Evolutionary conservation across 2,113 vertebrate species (phyloP), one percentile per base, ranked within the genome.

Genomic region (Serranochromis macrocephalus): DNA sequence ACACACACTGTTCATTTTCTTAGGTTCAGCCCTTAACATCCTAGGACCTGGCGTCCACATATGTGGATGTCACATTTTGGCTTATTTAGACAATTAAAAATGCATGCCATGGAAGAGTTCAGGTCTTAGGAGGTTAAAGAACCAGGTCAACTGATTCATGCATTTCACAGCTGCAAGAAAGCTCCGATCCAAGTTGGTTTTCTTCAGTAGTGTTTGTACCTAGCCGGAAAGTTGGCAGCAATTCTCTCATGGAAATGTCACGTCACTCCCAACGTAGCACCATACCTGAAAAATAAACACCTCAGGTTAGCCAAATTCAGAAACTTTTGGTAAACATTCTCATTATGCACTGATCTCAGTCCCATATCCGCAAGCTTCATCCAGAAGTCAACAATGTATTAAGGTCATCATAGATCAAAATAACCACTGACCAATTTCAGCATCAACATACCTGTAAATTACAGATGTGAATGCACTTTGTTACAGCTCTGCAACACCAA

Each of bases 331-430:
- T 26, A 0, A 19, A 40, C 2, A 45, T 0, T 3, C 1, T 2
- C 4, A 5, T 0, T 2, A 40, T 3, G 3, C 10, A 2, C 91
- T 88, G 96, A 96, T 96, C 97, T 98, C 97, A 98, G 97, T 97
- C 97, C 97, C 97, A 98, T 98, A 97, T 98, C 97, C 97, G 97
- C 96, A 96, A 94, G 95, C 79, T 92, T 98, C 97, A 98, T 97
- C 96, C 97, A 97, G 5, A 95, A 95, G 97, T 97, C 97, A 93
- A 90, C 84, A 63, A 36, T 73, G 13, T 89, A 78, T 82, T 47
- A 47, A 24, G 14, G 5, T 98, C 97, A 97, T 98, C 97, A 94
- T 87, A 1, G 96, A 97, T 96, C 97, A 97, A 51, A 47, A 61
- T 3, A 54, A 1, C 10, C 7, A 42, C 3, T 2, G 5, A 38